Evolutionary conservation across 2,888 invertebrate species (phyloP).

Genomic region (Polydrusus tereticollis): DNA sequence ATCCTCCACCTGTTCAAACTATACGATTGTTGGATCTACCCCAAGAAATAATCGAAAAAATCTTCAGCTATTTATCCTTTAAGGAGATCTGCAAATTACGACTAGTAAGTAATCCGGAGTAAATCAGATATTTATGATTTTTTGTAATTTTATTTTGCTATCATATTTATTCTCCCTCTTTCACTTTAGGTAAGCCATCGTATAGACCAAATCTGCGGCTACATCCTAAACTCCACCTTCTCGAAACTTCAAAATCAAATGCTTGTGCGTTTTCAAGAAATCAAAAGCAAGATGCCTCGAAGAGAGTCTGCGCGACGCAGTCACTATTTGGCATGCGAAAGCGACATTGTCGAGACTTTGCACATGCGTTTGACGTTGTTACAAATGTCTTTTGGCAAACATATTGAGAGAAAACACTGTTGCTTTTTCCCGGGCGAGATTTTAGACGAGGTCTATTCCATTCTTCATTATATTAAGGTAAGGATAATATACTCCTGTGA

Average conservation of each 20-base stretch:
- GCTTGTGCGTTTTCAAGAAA: conserved; percentile 85
- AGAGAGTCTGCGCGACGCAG: conserved; percentile 91
- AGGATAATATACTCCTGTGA: conserved; percentile 11
- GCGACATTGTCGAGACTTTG: conserved; percentile 92
- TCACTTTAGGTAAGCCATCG: conserved; percentile 79
- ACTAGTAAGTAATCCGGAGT: conserved; percentile 73
- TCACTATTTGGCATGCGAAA: conserved; percentile 91
- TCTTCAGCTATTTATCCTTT: conserved; percentile 80
- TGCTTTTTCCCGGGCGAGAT: conserved; percentile 97
- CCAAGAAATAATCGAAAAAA: conserved; percentile 83
- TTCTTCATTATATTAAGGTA: conserved; percentile 83
- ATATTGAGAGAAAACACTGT: conserved; percentile 92
- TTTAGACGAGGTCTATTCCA: conserved; percentile 90
- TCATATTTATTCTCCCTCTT: neutral
- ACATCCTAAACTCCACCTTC: conserved; percentile 87
- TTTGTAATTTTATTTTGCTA: neutral
- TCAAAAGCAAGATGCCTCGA: conserved; percentile 92
- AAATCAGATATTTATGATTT: neutral
- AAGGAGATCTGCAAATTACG: conserved; percentile 84
- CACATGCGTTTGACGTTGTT: conserved; percentile 92
- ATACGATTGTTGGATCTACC: conserved; percentile 79
- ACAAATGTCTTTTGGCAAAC: conserved; percentile 95
- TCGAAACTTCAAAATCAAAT: conserved; percentile 88
- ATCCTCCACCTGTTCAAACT: conserved; percentile 43
- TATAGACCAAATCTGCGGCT: conserved; percentile 85